Base-by-base conservation (phyloP, 2,888 invertebrate species). In the Nemotelus nigrinus region DNA sequence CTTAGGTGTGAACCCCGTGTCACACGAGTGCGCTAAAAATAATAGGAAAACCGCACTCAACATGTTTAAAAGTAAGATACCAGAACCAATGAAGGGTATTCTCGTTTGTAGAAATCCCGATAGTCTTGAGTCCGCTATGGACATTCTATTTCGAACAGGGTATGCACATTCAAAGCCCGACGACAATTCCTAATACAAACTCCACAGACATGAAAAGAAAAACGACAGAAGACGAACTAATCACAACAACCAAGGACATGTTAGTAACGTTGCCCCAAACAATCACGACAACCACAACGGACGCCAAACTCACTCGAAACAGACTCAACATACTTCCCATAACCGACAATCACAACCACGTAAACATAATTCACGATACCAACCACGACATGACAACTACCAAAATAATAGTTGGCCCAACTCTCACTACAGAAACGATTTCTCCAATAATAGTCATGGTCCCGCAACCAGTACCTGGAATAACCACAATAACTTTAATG, bases 1-100 rank as follows among this genome's bases (percentile, higher is more conserved):
- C 5, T 67, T 47, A 67, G 50, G 48, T 48, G 3, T 58, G n/a
- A 25, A 25, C n/a, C n/a, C 6, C n/a, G 58, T n/a, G 4, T 5
- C n/a, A 4, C 8, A n/a, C 1, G 10, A n/a, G 0, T 6, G 6
- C 4, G 58, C 1, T n/a, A n/a, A 4, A 58, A 58, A 58, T 58
- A 67, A 67, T 48, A 45, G 45, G 57, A 43, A 8, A 10, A 58
- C 67, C 4, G 76, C 67, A 2, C 41, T 76, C n/a, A 10, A 39
- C 25, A 67, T 76, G 3, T 77, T 77, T 47, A 77, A 68, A 68
- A 77, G 44, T 6, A 77, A 57, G 50, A 41, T 68, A 6, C 67
- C 58, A 7, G 76, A 76, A 39, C 76, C 76, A 25, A 76, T 76
- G 76, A 50, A 44, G 2, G 55, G 65, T 10, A 53, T 76, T 4